phyloP scores from a whole-genome alignment of 23 tunicate genomes.

The Ascidia mentula region DNA sequence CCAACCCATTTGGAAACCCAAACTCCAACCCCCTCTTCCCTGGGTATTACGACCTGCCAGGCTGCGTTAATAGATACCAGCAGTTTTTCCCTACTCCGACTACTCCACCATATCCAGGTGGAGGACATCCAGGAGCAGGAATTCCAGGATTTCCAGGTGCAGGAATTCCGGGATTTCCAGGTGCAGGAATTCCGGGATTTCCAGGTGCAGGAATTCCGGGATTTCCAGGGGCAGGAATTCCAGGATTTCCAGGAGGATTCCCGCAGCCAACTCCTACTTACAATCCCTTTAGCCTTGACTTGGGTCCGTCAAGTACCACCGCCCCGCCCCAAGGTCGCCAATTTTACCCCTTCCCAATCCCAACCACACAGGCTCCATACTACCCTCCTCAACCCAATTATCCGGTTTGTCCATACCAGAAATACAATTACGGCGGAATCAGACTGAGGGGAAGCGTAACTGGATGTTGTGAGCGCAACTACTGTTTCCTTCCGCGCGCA shows the following conservation, averaged over 20 bases:
- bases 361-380: background rate
- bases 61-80: too few relatives aligned
- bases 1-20: background rate
- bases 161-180: background rate
- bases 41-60: too few relatives aligned
- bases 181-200: background rate
- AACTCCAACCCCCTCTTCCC: background rate
- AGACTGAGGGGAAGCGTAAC: background rate
- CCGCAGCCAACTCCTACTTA: background rate
- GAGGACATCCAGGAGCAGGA: background rate
- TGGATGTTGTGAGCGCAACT: conserved; percentile 9
- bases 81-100: too few relatives aligned
- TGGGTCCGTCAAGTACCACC: background rate
- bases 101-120: background rate
- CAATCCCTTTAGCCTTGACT: background rate
- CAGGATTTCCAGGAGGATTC: background rate
- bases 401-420: background rate
- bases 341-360: background rate
- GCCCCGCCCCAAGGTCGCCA: background rate
- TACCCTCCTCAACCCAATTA: background rate
- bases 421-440: background rate
- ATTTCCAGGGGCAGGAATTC: background rate
- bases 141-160: background rate
- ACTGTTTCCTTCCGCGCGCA: background rate
- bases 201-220: background rate